A percentile compares a stretch with the other conserved stretches of the same genome.
Evolutionary conservation across 2,113 vertebrate species (phyloP).

Genomic region (Corythaixoides concolor): DNA sequence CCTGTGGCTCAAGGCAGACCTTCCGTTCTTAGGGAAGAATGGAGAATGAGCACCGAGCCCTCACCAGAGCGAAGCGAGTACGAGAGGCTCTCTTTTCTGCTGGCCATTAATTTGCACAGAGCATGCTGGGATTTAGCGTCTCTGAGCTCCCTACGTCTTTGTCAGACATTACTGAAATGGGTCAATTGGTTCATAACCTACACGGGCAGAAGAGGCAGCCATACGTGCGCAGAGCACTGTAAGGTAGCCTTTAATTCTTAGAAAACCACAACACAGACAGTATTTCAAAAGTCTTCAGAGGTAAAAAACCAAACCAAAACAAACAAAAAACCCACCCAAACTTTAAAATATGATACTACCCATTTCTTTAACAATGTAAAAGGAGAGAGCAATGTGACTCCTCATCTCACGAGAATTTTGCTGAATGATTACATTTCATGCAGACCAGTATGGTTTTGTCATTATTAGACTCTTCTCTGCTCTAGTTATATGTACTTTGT

Average conservation of each 20-base stretch:
- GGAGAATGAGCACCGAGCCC: neutral
- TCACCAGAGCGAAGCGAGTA: neutral
- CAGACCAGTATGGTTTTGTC: neutral
- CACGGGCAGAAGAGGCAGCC: neutral
- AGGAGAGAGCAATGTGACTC: neutral
- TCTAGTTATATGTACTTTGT: neutral
- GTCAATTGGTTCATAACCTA: neutral
- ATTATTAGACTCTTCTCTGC: neutral
- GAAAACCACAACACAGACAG: neutral
- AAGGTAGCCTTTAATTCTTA: neutral
- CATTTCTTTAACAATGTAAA: neutral
- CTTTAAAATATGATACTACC: neutral
- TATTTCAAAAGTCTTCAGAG: neutral
- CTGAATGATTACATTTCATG: neutral
- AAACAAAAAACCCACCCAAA: no score
- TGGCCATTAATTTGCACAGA: neutral
- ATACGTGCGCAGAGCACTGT: rapidly evolving
- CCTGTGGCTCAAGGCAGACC: neutral
- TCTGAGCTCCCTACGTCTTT: neutral
- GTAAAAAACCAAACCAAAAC: neutral
- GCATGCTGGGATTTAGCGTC: neutral
- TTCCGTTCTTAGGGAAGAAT: neutral
- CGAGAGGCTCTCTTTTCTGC: neutral
- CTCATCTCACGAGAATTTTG: neutral
- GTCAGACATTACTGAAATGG: neutral